Percentiles rank a stretch among this genome's conserved stretches.
phyloP scores from a whole-genome alignment of 1,140 invertebrate genomes.

The Zaprionus kolodkinae region DNA sequence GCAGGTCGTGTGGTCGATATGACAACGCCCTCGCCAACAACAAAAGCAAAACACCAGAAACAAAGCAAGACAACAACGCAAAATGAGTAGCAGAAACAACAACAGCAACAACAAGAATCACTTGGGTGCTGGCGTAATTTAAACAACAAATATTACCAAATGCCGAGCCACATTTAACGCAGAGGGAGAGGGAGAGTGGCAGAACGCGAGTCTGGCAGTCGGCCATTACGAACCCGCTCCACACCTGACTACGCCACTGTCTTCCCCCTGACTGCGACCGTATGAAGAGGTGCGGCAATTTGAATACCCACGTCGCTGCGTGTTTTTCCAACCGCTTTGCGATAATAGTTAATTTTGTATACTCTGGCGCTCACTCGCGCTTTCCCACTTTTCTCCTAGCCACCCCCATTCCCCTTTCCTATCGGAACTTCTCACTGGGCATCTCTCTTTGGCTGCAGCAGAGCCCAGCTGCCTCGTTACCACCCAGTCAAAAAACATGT shows the following conservation, averaged over 20 bases:
- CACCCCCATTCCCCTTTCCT: neutral
- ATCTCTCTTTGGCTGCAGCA: neutral
- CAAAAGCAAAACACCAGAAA: conserved; percentile 22
- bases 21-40: conserved; percentile 68
- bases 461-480: neutral
- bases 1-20: conserved; percentile 76
- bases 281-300: conserved; percentile 69
- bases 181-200: neutral
- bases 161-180: conserved; percentile 67
- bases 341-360: conserved; percentile 80
- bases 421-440: neutral
- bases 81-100: conserved; percentile 9
- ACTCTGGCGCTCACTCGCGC: conserved; percentile 17
- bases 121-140: conserved; percentile 61
- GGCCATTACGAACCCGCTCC: conserved; percentile 6
- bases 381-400: neutral
- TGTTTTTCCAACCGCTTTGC: conserved; percentile 80
- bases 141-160: conserved; percentile 78
- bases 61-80: conserved; percentile 4
- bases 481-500: neutral
- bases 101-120: conserved; percentile 18
- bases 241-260: neutral
- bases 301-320: conserved; percentile 69
- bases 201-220: neutral
- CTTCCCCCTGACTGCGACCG: neutral